These are phyloP conservation scores for Drosophila parvula DNA, from an alignment of 1,140 invertebrate species.

Conservation along the genomic window DNA sequence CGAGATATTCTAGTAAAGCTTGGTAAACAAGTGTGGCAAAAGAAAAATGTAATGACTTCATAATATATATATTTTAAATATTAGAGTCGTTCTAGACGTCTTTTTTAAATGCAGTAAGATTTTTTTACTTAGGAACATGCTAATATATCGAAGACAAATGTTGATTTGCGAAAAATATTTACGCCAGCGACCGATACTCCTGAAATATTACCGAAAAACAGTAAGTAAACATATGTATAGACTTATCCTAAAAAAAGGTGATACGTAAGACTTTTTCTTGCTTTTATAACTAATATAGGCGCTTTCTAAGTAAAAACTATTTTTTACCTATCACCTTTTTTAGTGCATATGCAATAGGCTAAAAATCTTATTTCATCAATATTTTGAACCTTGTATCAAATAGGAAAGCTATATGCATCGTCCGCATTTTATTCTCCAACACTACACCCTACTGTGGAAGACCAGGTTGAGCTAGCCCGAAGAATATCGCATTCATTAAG, in stretches of 20 bases:
- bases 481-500: slow-evolving; percentile 96
- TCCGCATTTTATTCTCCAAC: slow-evolving; percentile 96
- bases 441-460: slow-evolving; percentile 96
- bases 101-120: slow-evolving; percentile 25
- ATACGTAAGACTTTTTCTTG: slow-evolving; percentile 61
- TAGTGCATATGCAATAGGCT: not conserved
- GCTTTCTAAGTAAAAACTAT: not conserved
- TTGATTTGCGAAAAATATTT: slow-evolving; percentile 93
- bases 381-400: slow-evolving; percentile 52
- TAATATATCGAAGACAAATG: slow-evolving; percentile 85
- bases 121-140: slow-evolving; percentile 79
- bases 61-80: not conserved
- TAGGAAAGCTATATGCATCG: slow-evolving; percentile 96
- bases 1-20: slow-evolving; percentile 91
- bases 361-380: slow-evolving; percentile 44
- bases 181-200: slow-evolving; percentile 91
- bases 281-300: not conserved
- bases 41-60: slow-evolving; percentile 58
- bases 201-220: slow-evolving; percentile 88
- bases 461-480: slow-evolving; percentile 96
- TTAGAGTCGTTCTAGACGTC: not conserved
- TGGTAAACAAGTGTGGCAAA: slow-evolving; percentile 85
- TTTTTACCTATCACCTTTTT: slow-evolving; percentile 74
- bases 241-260: slow-evolving; percentile 55
- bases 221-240: slow-evolving; percentile 85